These are phyloP conservation scores for Synergus japonicus DNA, from an alignment of 2,888 invertebrate genomes.

Conservation along the genomic window DNA sequence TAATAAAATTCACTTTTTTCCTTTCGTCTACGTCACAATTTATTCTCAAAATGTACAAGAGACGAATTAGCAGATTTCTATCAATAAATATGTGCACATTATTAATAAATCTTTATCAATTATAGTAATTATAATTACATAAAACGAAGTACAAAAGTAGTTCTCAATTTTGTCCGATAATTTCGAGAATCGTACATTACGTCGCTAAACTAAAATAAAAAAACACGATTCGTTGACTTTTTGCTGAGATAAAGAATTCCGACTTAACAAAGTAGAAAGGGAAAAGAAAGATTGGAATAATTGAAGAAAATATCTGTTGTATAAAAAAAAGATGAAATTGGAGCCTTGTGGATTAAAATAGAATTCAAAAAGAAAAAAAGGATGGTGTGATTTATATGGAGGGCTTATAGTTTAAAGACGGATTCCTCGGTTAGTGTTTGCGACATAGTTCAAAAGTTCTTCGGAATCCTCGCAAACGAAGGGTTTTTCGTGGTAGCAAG, in stretches of 20 bases:
- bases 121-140: conserved; percentile 62
- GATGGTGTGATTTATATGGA: conserved; percentile 6
- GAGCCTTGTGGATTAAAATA: conserved; percentile 15
- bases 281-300: conserved; percentile 24
- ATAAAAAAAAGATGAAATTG: not conserved
- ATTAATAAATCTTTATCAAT: conserved; percentile 63
- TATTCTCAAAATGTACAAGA: conserved; percentile 68
- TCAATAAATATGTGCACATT: conserved; percentile 73
- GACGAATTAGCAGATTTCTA: conserved; percentile 62
- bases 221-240: not conserved
- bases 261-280: conserved; percentile 48
- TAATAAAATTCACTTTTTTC: not conserved
- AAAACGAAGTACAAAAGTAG: conserved; percentile 57
- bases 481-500: conserved; percentile 95
- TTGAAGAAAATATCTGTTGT: not conserved
- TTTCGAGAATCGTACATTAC: conserved; percentile 47
- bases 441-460: conserved; percentile 91
- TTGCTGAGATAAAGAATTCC: not conserved
- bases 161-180: conserved; percentile 52
- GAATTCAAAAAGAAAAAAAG: not conserved
- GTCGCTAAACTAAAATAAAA: conserved; percentile 4
- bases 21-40: conserved; percentile 60
- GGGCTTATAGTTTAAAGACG: conserved; percentile 82
- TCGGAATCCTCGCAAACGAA: conserved; percentile 94
- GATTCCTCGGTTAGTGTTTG: conserved; percentile 89